A percentile compares a stretch with the other conserved stretches of the same genome.
phyloP scores from a whole-genome alignment of 2,113 vertebrate species.

The Mustela nigripes region DNA sequence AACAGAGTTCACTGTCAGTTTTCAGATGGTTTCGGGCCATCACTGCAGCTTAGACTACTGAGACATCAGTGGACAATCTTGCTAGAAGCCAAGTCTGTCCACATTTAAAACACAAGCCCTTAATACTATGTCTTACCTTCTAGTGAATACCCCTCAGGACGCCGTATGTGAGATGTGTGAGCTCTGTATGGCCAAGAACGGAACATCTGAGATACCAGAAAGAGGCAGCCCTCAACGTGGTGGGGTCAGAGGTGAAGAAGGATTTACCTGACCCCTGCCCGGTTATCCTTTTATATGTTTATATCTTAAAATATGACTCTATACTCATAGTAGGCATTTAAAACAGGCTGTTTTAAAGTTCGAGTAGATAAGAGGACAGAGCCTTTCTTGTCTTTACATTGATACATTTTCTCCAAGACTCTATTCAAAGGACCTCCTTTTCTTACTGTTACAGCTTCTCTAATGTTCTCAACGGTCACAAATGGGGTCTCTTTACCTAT shows the following conservation, averaged over 20 bases:
- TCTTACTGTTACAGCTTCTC: background rate
- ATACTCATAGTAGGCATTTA: background rate
- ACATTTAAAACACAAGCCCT: background rate
- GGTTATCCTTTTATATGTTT: background rate
- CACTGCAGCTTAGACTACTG: background rate
- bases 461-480: background rate
- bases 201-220: background rate
- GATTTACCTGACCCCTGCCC: background rate
- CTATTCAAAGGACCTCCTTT: constrained; percentile 7
- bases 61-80: background rate
- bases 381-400: background rate
- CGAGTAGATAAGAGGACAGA: background rate
- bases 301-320: constrained; percentile 20
- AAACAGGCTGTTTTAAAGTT: background rate
- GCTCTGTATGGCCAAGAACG: background rate
- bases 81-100: background rate
- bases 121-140: background rate
- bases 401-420: background rate
- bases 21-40: background rate
- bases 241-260: background rate
- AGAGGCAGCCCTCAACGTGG: background rate
- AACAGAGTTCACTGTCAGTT: background rate
- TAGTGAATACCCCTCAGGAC: background rate
- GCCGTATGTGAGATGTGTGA: background rate
- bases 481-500: background rate